Evolutionary conservation across 1,140 invertebrate genomes (phyloP).

Genomic region (Caenorhabditis tropicalis): DNA sequence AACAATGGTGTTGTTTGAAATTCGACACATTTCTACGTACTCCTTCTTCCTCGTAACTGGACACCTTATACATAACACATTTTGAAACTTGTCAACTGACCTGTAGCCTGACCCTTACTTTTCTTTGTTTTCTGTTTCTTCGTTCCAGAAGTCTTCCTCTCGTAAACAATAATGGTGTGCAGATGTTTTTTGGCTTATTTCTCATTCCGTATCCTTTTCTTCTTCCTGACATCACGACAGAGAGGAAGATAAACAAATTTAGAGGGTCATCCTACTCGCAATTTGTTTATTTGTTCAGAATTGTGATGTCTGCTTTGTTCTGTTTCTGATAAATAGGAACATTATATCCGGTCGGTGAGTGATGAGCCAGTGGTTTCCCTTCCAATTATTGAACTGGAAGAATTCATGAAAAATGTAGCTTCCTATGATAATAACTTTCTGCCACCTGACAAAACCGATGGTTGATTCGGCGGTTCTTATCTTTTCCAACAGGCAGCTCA

Average conservation of each 20-base stretch:
- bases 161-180: conserved; percentile 40
- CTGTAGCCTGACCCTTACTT: not conserved
- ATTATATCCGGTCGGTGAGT: no score
- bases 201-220: not conserved
- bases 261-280: not conserved
- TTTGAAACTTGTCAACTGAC: conserved; percentile 41
- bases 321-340: not conserved
- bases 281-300: conserved; percentile 3
- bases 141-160: not conserved
- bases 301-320: not conserved
- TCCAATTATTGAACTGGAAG: no score
- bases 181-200: conserved; percentile 34
- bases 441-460: no score
- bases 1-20: conserved; percentile 32
- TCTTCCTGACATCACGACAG: not conserved
- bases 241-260: conserved; percentile 13
- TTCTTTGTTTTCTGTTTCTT: not conserved
- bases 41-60: not conserved
- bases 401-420: no score
- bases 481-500: no score
- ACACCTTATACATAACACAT: conserved; percentile 3
- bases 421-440: no score
- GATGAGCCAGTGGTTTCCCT: no score
- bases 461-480: no score
- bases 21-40: not conserved